These are phyloP conservation scores for Agrotis ipsilon DNA, from an alignment of 2,888 invertebrate genomes.

Conservation along the genomic window DNA sequence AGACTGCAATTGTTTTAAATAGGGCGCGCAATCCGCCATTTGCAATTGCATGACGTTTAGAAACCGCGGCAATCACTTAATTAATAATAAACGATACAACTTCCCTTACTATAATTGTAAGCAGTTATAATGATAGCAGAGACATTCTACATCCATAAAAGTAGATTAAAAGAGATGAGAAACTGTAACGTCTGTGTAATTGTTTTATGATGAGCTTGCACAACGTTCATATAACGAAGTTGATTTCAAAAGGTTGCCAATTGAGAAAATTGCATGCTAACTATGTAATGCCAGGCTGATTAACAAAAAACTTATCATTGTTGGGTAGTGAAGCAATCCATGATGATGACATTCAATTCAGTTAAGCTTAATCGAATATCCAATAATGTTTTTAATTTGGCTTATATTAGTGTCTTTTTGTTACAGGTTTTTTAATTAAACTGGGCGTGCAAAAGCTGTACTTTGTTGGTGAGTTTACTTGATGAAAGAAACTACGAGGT, in stretches of 20 bases:
- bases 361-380: not conserved
- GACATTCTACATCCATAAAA: conserved; percentile 30
- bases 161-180: conserved; percentile 23
- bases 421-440: conserved; percentile 16
- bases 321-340: not conserved
- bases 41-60: conserved; percentile 21
- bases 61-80: conserved; percentile 35
- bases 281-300: conserved; percentile 13
- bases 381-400: too few relatives aligned
- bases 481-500: not conserved
- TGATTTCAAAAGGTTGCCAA: conserved; percentile 36
- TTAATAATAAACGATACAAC: conserved; percentile 25
- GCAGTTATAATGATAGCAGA: conserved; percentile 4
- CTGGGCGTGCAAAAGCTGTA: too few relatives aligned
- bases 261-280: conserved; percentile 23
- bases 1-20: conserved; percentile 40
- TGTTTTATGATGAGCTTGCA: not conserved
- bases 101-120: conserved; percentile 24
- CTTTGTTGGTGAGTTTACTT: not conserved
- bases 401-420: conserved; percentile 1
- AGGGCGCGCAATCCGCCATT: conserved; percentile 31
- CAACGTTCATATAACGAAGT: not conserved
- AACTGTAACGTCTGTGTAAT: conserved; percentile 15
- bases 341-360: not conserved
- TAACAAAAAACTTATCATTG: not conserved